phyloP scores from a whole-genome alignment of 1,140 invertebrate genomes.

The Trypoxylus dichotomus region DNA sequence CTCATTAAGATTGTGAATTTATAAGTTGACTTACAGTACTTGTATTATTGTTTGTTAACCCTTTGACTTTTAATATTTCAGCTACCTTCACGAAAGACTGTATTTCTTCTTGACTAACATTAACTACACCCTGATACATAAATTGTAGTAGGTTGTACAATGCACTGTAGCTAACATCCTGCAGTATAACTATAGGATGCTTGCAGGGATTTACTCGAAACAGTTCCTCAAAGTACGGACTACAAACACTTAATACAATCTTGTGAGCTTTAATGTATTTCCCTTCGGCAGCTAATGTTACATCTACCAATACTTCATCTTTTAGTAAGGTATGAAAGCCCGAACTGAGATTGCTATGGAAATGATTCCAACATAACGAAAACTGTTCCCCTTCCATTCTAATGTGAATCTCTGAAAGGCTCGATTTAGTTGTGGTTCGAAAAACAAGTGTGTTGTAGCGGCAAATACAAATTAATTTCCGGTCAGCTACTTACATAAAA shows the following conservation, averaged over 20 bases:
- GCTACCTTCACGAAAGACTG: constrained; percentile 92
- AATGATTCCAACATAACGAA: constrained; percentile 97
- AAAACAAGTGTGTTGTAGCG: too few species aligned
- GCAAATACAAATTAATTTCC: too few species aligned
- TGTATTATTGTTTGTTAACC: constrained; percentile 68
- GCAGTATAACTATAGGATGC: constrained; percentile 92
- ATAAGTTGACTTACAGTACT: constrained; percentile 27
- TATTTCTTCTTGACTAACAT: constrained; percentile 90
- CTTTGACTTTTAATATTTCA: constrained; percentile 89
- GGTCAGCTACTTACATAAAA: too few species aligned
- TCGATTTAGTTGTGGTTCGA: too few species aligned
- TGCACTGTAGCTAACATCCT: constrained; percentile 89
- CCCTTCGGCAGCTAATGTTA: constrained; percentile 87
- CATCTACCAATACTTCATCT: constrained; percentile 92
- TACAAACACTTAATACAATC: constrained; percentile 91
- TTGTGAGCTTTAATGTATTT: constrained; percentile 93
- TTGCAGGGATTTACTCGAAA: constrained; percentile 90
- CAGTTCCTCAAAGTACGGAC: constrained; percentile 82
- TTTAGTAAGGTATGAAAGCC: constrained; percentile 89
- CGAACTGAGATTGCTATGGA: constrained; percentile 93
- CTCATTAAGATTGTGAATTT: not conserved
- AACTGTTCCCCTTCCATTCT: constrained; percentile 70
- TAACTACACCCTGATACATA: constrained; percentile 94
- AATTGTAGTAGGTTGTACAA: constrained; percentile 93
- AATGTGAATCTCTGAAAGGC: too few species aligned